phyloP scores from a whole-genome alignment of 1,140 invertebrate species.

The Globodera rostochiensis region DNA sequence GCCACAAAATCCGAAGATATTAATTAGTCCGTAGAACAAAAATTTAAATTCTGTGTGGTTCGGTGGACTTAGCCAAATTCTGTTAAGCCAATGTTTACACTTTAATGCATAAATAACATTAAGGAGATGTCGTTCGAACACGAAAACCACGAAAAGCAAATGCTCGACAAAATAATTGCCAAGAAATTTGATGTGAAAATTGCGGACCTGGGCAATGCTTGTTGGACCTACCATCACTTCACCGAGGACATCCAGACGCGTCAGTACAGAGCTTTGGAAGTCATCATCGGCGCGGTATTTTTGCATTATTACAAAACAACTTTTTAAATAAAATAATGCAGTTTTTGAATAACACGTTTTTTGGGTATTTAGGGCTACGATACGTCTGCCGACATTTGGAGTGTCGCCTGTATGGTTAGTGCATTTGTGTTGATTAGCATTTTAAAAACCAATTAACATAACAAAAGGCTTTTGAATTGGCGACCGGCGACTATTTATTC shows the following conservation, averaged over 20 bases:
- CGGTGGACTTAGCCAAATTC: too few species aligned
- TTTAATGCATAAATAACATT: too few species aligned
- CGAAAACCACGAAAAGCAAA: too few species aligned
- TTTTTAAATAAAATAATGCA: neutral
- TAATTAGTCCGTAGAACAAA: too few species aligned
- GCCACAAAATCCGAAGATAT: too few species aligned
- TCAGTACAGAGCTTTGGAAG: conserved; percentile 94
- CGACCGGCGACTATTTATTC: conserved; percentile 97
- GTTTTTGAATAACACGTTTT: too few species aligned
- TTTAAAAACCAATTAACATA: neutral
- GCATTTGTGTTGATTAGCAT: conserved; percentile 8
- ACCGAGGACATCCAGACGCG: conserved; percentile 99
- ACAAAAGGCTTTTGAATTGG: conserved; percentile 85
- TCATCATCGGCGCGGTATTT: conserved; percentile 78
- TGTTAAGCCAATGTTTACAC: too few species aligned
- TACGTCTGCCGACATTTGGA: conserved; percentile 95
- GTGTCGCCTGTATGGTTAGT: conserved; percentile 88
- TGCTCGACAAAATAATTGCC: conserved; percentile 13
- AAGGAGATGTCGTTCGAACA: too few species aligned
- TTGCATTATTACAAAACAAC: neutral
- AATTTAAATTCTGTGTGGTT: too few species aligned
- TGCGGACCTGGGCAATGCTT: conserved; percentile 96
- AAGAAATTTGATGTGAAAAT: conserved; percentile 67
- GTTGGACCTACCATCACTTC: conserved; percentile 87
- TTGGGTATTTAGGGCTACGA: conserved; percentile 75